These are phyloP conservation scores for Tetrax tetrax DNA, from an alignment of 2,113 vertebrate species.

Conservation along the genomic window DNA sequence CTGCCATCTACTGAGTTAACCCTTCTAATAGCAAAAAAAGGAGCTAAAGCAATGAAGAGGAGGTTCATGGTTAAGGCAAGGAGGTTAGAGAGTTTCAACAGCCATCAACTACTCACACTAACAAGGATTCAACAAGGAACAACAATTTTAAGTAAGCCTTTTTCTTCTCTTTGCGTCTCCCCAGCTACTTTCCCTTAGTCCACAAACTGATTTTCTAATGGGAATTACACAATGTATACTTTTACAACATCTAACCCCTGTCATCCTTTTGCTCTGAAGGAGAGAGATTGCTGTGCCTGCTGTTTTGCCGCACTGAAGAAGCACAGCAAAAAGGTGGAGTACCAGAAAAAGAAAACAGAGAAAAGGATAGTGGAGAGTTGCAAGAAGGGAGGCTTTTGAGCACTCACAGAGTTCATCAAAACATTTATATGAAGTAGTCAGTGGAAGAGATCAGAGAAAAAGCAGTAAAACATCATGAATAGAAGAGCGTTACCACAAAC, in stretches of 20 bases:
- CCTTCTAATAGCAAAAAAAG: background rate
- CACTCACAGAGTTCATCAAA: background rate
- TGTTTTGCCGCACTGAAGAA: background rate
- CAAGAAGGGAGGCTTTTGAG: background rate
- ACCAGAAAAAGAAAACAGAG: background rate
- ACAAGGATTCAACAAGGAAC: background rate
- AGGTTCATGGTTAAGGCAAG: background rate
- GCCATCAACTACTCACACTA: background rate
- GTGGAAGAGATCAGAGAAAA: background rate
- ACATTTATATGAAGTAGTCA: background rate
- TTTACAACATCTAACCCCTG: background rate
- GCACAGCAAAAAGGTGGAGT: background rate
- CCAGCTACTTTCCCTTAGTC: background rate
- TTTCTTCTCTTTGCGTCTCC: background rate
- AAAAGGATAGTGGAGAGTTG: background rate
- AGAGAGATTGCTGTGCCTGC: background rate
- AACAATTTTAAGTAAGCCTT: background rate
- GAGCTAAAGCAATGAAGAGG: background rate
- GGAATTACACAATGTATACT: background rate
- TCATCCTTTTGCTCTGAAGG: constrained; percentile 5
- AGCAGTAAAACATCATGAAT: background rate
- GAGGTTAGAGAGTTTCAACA: background rate
- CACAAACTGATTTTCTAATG: constrained; percentile 10
- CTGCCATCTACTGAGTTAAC: constrained; percentile 55
- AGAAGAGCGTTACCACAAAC: background rate